A percentile compares a stretch with the other conserved stretches of the same genome.
Conservation (phyloP, 2,797 vertebrate species). For the Coccyzus lansbergi region DNA sequence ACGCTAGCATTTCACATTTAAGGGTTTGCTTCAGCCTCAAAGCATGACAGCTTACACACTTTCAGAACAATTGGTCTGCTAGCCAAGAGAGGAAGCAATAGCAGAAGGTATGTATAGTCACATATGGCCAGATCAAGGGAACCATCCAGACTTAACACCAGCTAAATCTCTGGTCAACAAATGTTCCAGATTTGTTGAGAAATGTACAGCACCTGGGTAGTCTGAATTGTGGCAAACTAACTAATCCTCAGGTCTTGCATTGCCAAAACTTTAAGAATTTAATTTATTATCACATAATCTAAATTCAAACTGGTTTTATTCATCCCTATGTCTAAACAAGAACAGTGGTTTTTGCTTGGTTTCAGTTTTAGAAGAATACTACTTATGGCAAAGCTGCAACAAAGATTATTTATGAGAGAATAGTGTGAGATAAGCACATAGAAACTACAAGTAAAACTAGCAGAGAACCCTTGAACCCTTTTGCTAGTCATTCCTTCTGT, state of each 20-base stretch:
- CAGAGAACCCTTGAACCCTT: constrained; percentile 32
- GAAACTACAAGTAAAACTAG: constrained; percentile 35
- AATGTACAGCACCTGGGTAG: background rate
- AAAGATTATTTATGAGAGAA: background rate
- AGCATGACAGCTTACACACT: background rate
- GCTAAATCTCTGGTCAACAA: background rate
- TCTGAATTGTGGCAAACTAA: background rate
- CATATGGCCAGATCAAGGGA: constrained; percentile 31
- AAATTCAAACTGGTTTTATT: background rate
- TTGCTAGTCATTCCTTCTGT: constrained; percentile 22
- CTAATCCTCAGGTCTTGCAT: background rate
- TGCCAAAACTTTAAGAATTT: background rate
- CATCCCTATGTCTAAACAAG: background rate
- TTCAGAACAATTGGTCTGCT: background rate
- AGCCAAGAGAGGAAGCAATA: constrained; percentile 43
- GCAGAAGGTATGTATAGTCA: constrained; percentile 28
- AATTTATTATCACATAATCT: background rate
- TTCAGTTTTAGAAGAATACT: background rate
- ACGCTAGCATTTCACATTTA: background rate
- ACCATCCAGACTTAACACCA: background rate
- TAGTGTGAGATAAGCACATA: background rate
- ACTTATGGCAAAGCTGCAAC: background rate
- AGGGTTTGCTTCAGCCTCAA: background rate
- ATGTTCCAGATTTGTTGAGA: background rate
- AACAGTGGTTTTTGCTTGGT: background rate